Conservation (phyloP, 2,888 invertebrate species). For the Sinohyriopsis cumingii region DNA sequence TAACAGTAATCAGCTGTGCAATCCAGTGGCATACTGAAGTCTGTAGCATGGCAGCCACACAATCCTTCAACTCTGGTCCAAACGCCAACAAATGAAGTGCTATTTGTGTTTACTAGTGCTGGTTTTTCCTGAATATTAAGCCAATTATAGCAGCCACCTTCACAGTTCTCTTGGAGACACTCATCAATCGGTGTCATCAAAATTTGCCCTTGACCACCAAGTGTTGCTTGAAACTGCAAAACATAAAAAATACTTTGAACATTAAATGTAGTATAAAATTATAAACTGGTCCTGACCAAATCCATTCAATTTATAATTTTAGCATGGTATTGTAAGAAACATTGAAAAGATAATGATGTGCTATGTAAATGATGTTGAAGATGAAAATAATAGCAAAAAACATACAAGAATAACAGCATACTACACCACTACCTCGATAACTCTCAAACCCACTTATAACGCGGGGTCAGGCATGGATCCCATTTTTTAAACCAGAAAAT, state of each 20-base stretch:
- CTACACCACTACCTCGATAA: no score
- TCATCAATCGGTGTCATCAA: constrained; percentile 95
- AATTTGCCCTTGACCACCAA: constrained; percentile 91
- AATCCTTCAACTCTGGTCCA: constrained; percentile 92
- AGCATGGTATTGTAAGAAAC: no score
- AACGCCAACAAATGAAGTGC: constrained; percentile 96
- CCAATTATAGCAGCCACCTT: constrained; percentile 93
- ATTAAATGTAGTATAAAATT: neutral
- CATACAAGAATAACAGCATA: no score
- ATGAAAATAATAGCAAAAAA: no score
- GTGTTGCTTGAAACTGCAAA: constrained; percentile 85
- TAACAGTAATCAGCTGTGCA: constrained; percentile 82
- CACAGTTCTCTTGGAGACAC: constrained; percentile 66
- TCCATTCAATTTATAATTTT: no score
- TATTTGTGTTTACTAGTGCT: constrained; percentile 93
- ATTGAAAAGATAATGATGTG: no score
- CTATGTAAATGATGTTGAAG: no score
- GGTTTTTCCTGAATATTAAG: constrained; percentile 76
- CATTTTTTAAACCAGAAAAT: no score
- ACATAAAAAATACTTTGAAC: neutral
- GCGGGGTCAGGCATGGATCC: no score
- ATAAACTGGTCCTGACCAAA: neutral
- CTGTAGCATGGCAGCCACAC: constrained; percentile 72
- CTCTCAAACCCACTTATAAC: no score
- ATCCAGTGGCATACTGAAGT: constrained; percentile 88